Evolutionary conservation across 2,888 invertebrate species (phyloP).

Genomic region (Drosophila ustulata): DNA sequence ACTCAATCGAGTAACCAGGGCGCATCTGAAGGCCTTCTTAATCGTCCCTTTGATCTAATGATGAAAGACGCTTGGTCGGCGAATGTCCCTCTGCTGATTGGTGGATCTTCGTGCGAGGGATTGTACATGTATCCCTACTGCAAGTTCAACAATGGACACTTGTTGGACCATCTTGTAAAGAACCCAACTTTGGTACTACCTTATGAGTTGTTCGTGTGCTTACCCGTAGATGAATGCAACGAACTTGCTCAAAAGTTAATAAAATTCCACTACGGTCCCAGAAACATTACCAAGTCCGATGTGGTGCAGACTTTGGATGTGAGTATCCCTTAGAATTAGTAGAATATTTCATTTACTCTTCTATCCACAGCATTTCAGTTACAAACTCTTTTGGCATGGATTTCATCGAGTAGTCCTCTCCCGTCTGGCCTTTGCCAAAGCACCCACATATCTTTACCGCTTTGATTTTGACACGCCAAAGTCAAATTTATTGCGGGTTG

Average conservation of each 20-base stretch:
- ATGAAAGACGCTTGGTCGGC: slow-evolving; percentile 79
- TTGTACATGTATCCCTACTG: slow-evolving; percentile 72
- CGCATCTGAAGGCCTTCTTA: slow-evolving; percentile 46
- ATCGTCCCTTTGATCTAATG: slow-evolving; percentile 64
- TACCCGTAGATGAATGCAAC: slow-evolving; percentile 40
- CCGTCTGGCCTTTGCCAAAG: slow-evolving; percentile 68
- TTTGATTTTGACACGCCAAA: slow-evolving; percentile 83
- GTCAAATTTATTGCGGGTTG: slow-evolving; percentile 78
- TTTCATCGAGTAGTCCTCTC: slow-evolving; percentile 78
- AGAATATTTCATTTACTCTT: neutral
- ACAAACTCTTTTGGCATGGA: slow-evolving; percentile 83
- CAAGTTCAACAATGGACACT: slow-evolving; percentile 41
- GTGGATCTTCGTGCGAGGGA: slow-evolving; percentile 82
- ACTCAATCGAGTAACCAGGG: slow-evolving; percentile 7
- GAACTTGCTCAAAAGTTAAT: slow-evolving; percentile 78
- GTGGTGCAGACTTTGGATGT: slow-evolving; percentile 82
- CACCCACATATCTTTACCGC: slow-evolving; percentile 82
- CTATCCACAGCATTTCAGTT: slow-evolving; percentile 74
- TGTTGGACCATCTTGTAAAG: slow-evolving; percentile 53
- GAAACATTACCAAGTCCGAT: slow-evolving; percentile 46
- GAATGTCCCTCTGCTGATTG: slow-evolving; percentile 81
- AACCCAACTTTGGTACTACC: slow-evolving; percentile 69
- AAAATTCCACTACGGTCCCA: slow-evolving; percentile 84
- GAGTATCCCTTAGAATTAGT: slow-evolving; percentile 32
- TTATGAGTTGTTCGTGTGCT: slow-evolving; percentile 61